Evolutionary conservation across 2,888 invertebrate species (phyloP).

Genomic region (Cephus spinipes): DNA sequence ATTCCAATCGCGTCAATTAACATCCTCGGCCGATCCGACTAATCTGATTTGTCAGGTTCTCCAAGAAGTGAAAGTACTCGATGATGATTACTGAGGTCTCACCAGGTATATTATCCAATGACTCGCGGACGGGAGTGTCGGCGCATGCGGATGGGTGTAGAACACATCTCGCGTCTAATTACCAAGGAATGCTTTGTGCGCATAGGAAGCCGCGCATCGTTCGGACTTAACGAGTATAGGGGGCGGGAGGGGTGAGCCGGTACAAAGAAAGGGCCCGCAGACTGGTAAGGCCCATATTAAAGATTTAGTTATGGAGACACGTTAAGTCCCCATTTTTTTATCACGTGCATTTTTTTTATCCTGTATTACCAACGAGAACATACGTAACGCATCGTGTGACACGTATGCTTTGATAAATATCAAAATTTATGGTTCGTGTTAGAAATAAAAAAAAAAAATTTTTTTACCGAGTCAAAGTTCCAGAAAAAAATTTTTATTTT

Average conservation of each 20-base stretch:
- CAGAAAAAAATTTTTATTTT: too few relatives aligned
- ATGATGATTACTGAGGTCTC: background rate
- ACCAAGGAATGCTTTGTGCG: constrained; percentile 55
- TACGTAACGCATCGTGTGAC: too few relatives aligned
- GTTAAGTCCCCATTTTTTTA: too few relatives aligned
- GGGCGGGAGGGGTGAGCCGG: background rate
- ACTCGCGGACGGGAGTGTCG: constrained; percentile 16
- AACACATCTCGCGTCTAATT: constrained; percentile 55
- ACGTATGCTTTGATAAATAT: too few relatives aligned
- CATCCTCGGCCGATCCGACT: constrained; percentile 13
- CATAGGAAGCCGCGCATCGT: constrained; percentile 48
- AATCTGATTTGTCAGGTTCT: constrained; percentile 4
- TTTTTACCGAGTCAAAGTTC: too few relatives aligned
- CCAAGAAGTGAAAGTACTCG: constrained; percentile 16
- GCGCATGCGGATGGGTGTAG: constrained; percentile 24
- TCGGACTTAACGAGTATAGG: constrained; percentile 38
- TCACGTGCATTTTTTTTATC: too few relatives aligned
- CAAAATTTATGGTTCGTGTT: too few relatives aligned
- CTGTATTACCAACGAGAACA: too few relatives aligned
- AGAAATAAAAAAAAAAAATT: too few relatives aligned
- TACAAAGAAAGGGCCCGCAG: too few relatives aligned
- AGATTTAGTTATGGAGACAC: too few relatives aligned
- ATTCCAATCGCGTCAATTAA: constrained; percentile 15
- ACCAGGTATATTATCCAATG: background rate
- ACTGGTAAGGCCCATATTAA: too few relatives aligned